A percentile compares a stretch with the other conserved stretches of the same genome.
Evolutionary conservation across 92 coral and sea anemone genomes (phyloP).

Genomic region (Galaxea fascicularis): DNA sequence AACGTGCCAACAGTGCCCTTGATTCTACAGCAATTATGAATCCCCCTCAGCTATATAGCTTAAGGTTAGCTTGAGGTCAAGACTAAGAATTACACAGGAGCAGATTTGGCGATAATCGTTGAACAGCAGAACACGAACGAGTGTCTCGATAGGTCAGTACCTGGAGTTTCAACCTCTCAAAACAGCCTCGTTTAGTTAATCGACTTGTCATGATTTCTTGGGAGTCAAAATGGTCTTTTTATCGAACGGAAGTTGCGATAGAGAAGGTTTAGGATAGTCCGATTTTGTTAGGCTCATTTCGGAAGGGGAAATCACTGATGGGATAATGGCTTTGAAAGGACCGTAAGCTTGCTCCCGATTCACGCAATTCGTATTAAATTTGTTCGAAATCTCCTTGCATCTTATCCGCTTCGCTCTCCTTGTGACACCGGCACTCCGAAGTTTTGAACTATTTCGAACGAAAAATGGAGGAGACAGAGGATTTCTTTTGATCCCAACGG

Average conservation of each 20-base stretch:
- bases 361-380: slow-evolving; percentile 10
- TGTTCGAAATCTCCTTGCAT: neutral
- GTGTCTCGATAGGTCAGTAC: too few relatives aligned
- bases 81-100: neutral
- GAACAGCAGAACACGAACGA: neutral
- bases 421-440: neutral
- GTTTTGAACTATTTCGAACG: neutral
- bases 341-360: neutral
- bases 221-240: neutral
- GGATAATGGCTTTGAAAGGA: neutral
- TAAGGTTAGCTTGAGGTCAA: neutral
- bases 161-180: too few relatives aligned
- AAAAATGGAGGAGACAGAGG: neutral
- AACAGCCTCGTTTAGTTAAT: too few relatives aligned
- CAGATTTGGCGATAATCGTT: neutral
- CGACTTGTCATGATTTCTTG: too few relatives aligned
- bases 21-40: neutral
- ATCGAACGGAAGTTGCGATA: slow-evolving; percentile 25
- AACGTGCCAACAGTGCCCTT: neutral
- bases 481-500: neutral
- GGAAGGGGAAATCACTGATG: slow-evolving; percentile 30
- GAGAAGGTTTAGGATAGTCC: slow-evolving; percentile 31
- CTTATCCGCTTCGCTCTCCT: neutral
- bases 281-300: slow-evolving; percentile 37
- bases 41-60: slow-evolving; percentile 12